Evolutionary conservation across 2,888 invertebrate genomes (phyloP), one percentile per base, ranked within the genome.

Genomic region (Tridacna gigas): DNA sequence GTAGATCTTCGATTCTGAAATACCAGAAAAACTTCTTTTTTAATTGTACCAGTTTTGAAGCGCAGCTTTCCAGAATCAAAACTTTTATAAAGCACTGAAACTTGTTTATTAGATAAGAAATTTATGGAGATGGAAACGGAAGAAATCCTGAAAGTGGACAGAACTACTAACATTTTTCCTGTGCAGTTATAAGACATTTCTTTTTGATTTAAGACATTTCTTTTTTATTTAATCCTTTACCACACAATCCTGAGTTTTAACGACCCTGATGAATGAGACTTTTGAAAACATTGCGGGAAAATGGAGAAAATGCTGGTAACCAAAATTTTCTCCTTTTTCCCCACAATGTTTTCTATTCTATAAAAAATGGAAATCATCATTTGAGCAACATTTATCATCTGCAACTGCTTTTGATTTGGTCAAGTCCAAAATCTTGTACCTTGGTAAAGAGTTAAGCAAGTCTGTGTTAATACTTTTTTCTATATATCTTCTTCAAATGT

Each of bases 281-380:
- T 25, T 25, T 63, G 25, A 63, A 63, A 63, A 63, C 63, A n/a
- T n/a, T 63, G 63, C 5, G 25, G 63, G 13, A 63, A 63, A 63
- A 63, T n/a, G 63, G 20, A 63, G 63, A 63, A 63, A 20, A 22
- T 63, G 20, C 63, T 63, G 22, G 22, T 22, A 1, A 63, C 13
- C 20, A 63, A 9, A 4, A 63, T 20, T 63, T 63, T 63, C 7
- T 63, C 63, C 63, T 25, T 63, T 22, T 22, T 9, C 61, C 25
- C 9, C 56, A 20, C n/a, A 25, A 25, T 63, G n/a, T 63, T 63
- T 25, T 63, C 20, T n/a, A 63, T 22, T 9, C 63, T 56, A 20
- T 56, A 1, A 56, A 56, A 56, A 3, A 56, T 5, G 7, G 7
- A 37, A 4, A 2, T 4, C 7, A 37, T 37, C 37, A 37, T 37